Evolutionary conservation across 2,113 vertebrate species (phyloP).

Genomic region (Stegostoma tigrinum): DNA sequence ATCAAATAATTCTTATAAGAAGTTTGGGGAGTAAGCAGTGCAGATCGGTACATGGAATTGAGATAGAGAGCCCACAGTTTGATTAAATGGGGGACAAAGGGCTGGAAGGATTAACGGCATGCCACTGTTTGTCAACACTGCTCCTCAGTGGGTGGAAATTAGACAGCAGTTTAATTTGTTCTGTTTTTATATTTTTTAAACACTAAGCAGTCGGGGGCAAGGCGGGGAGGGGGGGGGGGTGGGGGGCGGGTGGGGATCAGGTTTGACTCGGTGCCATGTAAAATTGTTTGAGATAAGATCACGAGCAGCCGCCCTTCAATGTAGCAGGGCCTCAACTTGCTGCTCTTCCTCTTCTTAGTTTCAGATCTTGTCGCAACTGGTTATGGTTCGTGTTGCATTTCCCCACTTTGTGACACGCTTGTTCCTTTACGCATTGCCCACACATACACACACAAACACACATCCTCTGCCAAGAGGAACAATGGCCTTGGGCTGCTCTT

Average conservation of each 20-base stretch:
- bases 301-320: not conserved
- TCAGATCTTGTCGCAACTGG: not conserved
- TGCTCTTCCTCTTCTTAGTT: not conserved
- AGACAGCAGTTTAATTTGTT: not conserved
- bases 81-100: not conserved
- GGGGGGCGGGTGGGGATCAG: no score
- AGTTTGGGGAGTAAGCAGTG: not conserved
- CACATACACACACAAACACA: not conserved
- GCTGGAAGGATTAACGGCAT: not conserved
- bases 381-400: not conserved
- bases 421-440: not conserved
- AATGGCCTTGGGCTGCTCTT: not conserved
- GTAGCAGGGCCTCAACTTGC: not conserved
- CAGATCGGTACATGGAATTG: not conserved
- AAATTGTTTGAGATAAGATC: not conserved
- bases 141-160: not conserved
- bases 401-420: not conserved
- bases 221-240: no score
- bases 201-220: not conserved
- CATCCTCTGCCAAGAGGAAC: not conserved
- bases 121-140: not conserved
- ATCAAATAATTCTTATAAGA: not conserved
- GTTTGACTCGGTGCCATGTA: not conserved
- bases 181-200: not conserved
- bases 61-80: not conserved